phyloP scores from a whole-genome alignment of 2,113 vertebrate genomes.

The Promerops cafer region DNA sequence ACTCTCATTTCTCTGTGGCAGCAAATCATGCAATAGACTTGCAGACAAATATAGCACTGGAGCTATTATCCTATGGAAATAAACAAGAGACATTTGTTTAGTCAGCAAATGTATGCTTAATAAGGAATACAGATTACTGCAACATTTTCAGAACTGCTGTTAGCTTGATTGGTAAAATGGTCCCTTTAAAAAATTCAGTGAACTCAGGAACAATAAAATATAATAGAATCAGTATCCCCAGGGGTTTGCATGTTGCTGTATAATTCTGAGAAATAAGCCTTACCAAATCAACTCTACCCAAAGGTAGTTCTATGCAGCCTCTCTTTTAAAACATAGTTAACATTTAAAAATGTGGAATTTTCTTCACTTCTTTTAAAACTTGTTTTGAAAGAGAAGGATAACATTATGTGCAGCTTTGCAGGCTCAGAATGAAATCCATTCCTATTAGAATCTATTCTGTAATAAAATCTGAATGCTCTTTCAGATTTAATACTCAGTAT shows the following conservation, averaged over 20 bases:
- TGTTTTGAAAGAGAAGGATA: not conserved
- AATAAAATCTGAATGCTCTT: not conserved
- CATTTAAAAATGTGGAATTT: not conserved
- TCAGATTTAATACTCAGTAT: not conserved
- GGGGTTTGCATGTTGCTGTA: not conserved
- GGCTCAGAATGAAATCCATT: not conserved
- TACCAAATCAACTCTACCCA: not conserved
- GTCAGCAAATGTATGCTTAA: conserved; percentile 53
- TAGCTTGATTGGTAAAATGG: conserved; percentile 33
- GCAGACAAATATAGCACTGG: not conserved
- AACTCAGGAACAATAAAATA: conserved; percentile 32
- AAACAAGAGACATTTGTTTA: conserved; percentile 47
- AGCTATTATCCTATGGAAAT: conserved; percentile 29
- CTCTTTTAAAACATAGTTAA: not conserved
- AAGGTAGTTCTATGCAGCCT: not conserved
- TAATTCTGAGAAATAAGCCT: conserved; percentile 23
- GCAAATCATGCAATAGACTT: not conserved
- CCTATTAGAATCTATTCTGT: not conserved
- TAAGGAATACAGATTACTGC: conserved; percentile 31
- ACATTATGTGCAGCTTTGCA: not conserved
- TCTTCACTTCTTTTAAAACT: not conserved
- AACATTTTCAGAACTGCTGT: conserved; percentile 17
- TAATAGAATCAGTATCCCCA: conserved; percentile 19
- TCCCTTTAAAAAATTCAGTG: not conserved
- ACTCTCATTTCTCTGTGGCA: not conserved